Base-by-base conservation (phyloP, 2,797 vertebrate species). In the Pangasius sanitwongsei region DNA sequence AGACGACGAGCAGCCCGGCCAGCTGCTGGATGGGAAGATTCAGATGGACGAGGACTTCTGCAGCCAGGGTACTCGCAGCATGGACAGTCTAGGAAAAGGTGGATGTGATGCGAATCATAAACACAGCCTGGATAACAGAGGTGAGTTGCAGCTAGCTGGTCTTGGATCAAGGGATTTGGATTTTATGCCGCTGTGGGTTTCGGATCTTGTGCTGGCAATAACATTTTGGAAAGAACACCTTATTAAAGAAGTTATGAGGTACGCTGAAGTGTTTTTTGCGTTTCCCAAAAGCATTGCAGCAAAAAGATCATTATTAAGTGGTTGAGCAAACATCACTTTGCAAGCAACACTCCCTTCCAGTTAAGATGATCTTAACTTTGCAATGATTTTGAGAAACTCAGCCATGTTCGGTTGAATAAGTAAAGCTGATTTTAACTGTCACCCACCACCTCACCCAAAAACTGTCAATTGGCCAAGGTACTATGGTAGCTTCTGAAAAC, bases 91-190 rank as follows among this genome's bases (percentile, higher is more conserved):
- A 89, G 96, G 95, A 82, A 95, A 97, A 88, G 88, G 37, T n/a
- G 86, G 88, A 81, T 94, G 95, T 0, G 97, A 97, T 0, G 95
- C 96, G 67, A 95, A 97, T 25, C 96, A 97, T 6, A 97, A 97
- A 65, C 96, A 94, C 0, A 96, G 96, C 87, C 97, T 97, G 0
- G 97, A 98, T 63, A 98, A 97, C 94, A 97, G 97, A 97, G 97
- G 98, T 99, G 92, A 85, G 97, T 50, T 44, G 50, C 4, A 25
- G 4, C 25, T 34, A 44, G 23, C 59, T 63, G 31, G 31, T 61
- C 31, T 25, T 82, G 31, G 16, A 59, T 81, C 18, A 12, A 57
- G 53, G 78, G 31, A 9, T 59, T 37, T 59, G 75, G 57, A 13
- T 59, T 31, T 28, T 11, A 8, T 53, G 50, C 15, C 48, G 48